These are phyloP conservation scores for Drosophila rhopaloa DNA, from an alignment of 1,140 invertebrate species.

Conservation along the genomic window DNA sequence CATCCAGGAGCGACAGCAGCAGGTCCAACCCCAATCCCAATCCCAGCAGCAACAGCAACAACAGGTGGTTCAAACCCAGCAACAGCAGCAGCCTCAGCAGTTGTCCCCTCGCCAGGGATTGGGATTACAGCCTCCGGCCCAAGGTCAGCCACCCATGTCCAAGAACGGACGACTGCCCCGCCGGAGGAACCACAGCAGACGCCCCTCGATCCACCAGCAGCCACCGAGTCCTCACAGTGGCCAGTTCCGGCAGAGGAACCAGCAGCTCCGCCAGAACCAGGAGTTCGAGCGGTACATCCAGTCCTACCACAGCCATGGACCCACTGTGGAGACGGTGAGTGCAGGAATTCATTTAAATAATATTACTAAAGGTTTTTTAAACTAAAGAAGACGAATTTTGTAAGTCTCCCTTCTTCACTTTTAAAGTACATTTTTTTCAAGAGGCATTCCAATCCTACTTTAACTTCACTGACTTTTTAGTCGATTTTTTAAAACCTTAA, in stretches of 20 bases:
- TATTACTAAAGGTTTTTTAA: neutral
- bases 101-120: constrained; percentile 54
- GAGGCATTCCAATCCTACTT: too few species aligned
- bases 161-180: constrained; percentile 48
- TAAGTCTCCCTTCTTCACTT: too few species aligned
- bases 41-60: constrained; percentile 24
- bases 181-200: constrained; percentile 52
- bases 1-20: constrained; percentile 60
- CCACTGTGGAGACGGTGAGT: constrained; percentile 80
- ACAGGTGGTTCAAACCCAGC: constrained; percentile 15
- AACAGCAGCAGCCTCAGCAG: constrained; percentile 29
- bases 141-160: neutral
- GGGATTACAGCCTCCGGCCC: constrained; percentile 48
- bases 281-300: constrained; percentile 82
- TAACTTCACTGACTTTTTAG: too few species aligned
- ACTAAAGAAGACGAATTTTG: neutral
- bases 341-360: too few species aligned
- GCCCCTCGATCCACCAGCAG: constrained; percentile 57
- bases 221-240: constrained; percentile 55
- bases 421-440: too few species aligned
- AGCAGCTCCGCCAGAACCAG: constrained; percentile 77
- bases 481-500: too few species aligned
- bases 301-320: constrained; percentile 77
- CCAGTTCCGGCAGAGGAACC: constrained; percentile 69
- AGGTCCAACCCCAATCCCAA: constrained; percentile 9